Evolutionary conservation across 2,888 invertebrate genomes (phyloP), one percentile per base, ranked within the genome.

Genomic region (Oasisia sp.): DNA sequence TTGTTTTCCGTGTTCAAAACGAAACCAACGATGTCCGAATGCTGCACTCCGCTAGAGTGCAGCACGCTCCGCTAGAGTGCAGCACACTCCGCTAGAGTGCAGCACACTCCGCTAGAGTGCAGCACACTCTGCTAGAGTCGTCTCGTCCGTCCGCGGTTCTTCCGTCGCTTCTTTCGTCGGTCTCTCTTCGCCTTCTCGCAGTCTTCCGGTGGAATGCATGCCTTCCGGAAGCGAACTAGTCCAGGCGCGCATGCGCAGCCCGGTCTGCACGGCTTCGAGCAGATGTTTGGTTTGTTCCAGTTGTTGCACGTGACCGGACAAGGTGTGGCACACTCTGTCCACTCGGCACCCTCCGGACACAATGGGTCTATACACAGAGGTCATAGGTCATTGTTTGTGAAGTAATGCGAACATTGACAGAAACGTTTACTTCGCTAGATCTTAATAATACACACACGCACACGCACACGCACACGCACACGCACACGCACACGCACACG

Each of bases 281-380:
- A 95, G 3, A 94, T 93, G 89, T 93, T 93, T 44, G 93, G 93
- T 45, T 93, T 94, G 92, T 94, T 94, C 89, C 92, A 94, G 92
- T 95, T 94, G 50, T 93, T 93, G 93, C 95, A 95, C 0, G 95
- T 95, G 89, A 93, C 94, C 27, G 95, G 94, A 93, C 95, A 95
- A 3, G 94, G 93, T 27, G 94, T 93, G 32, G 94, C 94, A 91
- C 95, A 95, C 44, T 94, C 93, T 56, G 94, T 94, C 92, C 94
- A 94, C 32, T 93, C 93, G 1, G 95, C 94, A 3, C 95, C 95
- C 11, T 93, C 92, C 4, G 95, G 95, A 92, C 95, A 95, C 11
- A 91, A 90, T 45, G 94, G 93, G 44, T 94, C 95, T 93, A 93
- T 92, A 94, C 94, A 92, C 11, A 58, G 58, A 74, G 32, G 14